A percentile compares a stretch with the other conserved stretches of the same genome.
phyloP scores from a whole-genome alignment of 2,888 invertebrate genomes.

The Hyposoter dolosus region DNA sequence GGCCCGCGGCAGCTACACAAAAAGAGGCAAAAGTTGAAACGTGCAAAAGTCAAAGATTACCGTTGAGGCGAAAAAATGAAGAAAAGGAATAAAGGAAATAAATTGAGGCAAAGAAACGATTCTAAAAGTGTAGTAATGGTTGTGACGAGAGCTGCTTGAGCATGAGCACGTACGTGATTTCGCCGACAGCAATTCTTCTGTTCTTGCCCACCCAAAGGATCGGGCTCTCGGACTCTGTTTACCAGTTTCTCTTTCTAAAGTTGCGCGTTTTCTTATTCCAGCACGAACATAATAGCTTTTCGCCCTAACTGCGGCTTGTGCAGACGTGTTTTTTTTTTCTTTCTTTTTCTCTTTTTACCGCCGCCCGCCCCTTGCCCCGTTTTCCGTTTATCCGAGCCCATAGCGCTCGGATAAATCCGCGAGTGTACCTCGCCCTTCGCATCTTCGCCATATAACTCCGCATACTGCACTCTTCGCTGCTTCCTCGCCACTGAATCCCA shows the following conservation, averaged over 20 bases:
- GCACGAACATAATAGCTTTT: constrained; percentile 66
- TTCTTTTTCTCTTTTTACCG: constrained; percentile 34
- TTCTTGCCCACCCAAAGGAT: constrained; percentile 51
- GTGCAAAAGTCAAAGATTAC: constrained; percentile 69
- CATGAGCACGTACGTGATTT: constrained; percentile 71
- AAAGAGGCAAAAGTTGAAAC: constrained; percentile 5
- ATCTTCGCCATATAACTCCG: constrained; percentile 37
- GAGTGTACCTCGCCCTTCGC: constrained; percentile 51
- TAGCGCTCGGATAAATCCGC: constrained; percentile 28
- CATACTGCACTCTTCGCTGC: constrained; percentile 4
- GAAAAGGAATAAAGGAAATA: neutral
- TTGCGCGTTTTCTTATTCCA: constrained; percentile 67
- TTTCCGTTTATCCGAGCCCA: constrained; percentile 5
- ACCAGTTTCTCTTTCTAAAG: constrained; percentile 71
- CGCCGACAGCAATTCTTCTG: constrained; percentile 75
- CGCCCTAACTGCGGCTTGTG: constrained; percentile 54
- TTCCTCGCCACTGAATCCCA: constrained; percentile 50
- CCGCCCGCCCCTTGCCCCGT: neutral
- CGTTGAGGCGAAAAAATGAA: constrained; percentile 32
- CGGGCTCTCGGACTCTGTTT: constrained; percentile 40
- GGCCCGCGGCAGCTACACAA: too few species aligned
- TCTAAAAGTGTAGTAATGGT: constrained; percentile 8
- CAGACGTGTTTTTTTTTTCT: neutral
- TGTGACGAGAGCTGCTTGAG: constrained; percentile 56
- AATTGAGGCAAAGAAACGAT: neutral